Conservation (phyloP, 2,888 invertebrate genomes). For the Mimachlamys varia region DNA sequence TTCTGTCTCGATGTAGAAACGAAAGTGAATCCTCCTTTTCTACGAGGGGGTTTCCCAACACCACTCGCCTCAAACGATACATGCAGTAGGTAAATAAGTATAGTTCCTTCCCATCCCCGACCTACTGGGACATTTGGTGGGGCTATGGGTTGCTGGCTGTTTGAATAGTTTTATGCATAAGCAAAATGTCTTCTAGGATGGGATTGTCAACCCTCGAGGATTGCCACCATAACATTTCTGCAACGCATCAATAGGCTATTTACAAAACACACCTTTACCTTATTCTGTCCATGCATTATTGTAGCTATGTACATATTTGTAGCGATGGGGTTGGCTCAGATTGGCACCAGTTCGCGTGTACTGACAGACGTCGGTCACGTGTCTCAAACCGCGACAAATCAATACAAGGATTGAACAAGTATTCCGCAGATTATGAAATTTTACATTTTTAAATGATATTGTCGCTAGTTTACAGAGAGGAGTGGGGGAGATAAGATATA, state of each 20-base stretch:
- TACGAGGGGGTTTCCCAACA: too few relatives aligned
- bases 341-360: neutral
- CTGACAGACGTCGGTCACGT: neutral
- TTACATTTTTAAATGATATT: neutral
- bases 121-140: too few relatives aligned
- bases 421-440: neutral
- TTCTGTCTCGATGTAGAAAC: too few relatives aligned
- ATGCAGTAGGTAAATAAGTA: too few relatives aligned
- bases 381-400: neutral
- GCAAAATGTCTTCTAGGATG: neutral
- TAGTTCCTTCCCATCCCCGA: too few relatives aligned
- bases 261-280: neutral
- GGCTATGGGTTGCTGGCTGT: neutral
- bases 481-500: neutral
- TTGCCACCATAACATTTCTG: neutral
- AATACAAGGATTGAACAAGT: neutral
- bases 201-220: neutral
- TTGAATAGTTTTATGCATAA: neutral
- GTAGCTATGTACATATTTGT: too few relatives aligned
- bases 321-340: neutral
- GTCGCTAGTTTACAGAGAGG: neutral
- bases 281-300: neutral
- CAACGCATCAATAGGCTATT: too few relatives aligned
- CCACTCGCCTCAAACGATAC: too few relatives aligned
- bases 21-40: too few relatives aligned